Conservation (phyloP, 2,888 invertebrate genomes). For the Ennomos fuscantarius region DNA sequence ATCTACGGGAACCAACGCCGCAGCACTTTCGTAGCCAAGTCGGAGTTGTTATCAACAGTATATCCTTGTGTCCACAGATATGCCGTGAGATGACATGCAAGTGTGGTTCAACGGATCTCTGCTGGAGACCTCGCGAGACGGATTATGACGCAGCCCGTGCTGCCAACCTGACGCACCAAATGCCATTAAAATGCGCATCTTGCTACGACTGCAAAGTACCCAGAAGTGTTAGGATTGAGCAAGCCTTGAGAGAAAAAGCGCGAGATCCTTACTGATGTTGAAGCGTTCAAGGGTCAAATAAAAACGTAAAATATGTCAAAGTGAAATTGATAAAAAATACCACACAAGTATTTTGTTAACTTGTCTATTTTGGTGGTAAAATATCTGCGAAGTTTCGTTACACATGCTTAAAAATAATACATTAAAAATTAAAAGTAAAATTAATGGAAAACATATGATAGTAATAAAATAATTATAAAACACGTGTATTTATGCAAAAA, state of each 20-base stretch:
- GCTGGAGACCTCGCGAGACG: conserved; percentile 67
- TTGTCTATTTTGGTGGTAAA: no score
- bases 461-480: no score
- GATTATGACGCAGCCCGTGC: conserved; percentile 69
- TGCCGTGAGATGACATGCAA: conserved; percentile 73
- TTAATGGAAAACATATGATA: no score
- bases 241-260: conserved; percentile 48
- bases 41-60: not conserved
- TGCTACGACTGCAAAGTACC: conserved; percentile 58
- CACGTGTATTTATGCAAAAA: conserved; percentile 33
- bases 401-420: no score
- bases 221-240: conserved; percentile 61
- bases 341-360: no score
- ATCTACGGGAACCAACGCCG: not conserved
- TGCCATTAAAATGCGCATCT: conserved; percentile 52
- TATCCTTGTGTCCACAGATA: conserved; percentile 51
- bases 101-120: conserved; percentile 64
- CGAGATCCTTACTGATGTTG: conserved; percentile 36
- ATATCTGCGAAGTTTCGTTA: no score
- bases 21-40: not conserved
- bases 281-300: no score
- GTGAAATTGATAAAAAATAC: no score
- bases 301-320: no score
- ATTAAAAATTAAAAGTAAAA: no score
- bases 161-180: conserved; percentile 61